phyloP scores from a whole-genome alignment of 2,113 vertebrate genomes.

The Machaerirhynchus nigripectus region DNA sequence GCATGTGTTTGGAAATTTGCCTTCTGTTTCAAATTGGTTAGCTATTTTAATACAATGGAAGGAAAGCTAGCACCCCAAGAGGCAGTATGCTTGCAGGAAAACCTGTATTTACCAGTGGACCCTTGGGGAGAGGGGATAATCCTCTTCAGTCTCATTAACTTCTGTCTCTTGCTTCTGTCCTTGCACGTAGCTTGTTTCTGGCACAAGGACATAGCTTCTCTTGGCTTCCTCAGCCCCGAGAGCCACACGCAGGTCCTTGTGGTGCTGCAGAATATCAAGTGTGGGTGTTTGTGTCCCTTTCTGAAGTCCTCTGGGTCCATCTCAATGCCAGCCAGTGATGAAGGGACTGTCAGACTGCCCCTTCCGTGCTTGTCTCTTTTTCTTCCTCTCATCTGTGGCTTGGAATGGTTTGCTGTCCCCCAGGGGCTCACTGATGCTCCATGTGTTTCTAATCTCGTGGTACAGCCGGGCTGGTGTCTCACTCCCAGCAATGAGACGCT shows the following conservation, averaged over 20 bases:
- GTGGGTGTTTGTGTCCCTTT: neutral
- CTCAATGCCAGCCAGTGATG: neutral
- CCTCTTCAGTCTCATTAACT: neutral
- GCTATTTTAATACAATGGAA: neutral
- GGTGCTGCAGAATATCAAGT: neutral
- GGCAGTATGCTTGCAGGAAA: conserved; percentile 10
- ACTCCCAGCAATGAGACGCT: rapidly evolving
- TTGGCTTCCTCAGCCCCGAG: neutral
- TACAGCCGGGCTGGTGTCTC: rapidly evolving
- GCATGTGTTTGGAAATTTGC: neutral
- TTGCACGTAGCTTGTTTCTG: neutral
- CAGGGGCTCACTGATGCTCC: neutral
- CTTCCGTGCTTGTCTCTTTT: rapidly evolving
- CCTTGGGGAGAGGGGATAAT: neutral
- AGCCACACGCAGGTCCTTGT: neutral
- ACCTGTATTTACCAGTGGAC: neutral
- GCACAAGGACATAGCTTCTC: neutral
- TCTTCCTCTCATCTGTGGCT: neutral
- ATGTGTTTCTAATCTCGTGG: neutral
- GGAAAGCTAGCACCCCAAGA: neutral
- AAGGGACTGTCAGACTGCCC: neutral
- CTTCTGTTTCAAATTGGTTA: neutral
- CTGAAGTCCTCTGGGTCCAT: neutral
- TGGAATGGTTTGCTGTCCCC: neutral
- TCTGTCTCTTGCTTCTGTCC: neutral